Conservation (phyloP, 2,888 invertebrate genomes). For the Kryphioiulus occultus region DNA sequence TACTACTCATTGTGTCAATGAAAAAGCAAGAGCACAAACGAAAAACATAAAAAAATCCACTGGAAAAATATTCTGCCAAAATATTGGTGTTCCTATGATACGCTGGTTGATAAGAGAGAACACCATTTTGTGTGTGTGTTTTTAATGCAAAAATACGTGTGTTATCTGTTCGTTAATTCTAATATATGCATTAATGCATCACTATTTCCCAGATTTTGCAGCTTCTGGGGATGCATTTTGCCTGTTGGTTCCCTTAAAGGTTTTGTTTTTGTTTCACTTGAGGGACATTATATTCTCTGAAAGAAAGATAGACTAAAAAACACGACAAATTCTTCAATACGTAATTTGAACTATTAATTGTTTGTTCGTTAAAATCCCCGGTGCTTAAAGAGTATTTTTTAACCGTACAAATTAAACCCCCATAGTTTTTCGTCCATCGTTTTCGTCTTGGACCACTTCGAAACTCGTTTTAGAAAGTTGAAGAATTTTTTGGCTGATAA, state of each 20-base stretch:
- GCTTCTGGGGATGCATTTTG: conserved; percentile 36
- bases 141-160: conserved; percentile 40
- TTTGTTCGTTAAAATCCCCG: conserved; percentile 19
- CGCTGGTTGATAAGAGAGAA: conserved; percentile 14
- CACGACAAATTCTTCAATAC: conserved; percentile 39
- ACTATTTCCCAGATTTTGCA: conserved; percentile 20
- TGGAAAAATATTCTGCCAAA: neutral
- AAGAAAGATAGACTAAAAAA: conserved; percentile 36
- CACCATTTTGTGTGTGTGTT: conserved; percentile 39
- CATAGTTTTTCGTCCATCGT: neutral
- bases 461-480: neutral
- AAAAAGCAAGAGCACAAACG: neutral
- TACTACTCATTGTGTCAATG: conserved; percentile 39
- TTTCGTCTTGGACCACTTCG: neutral
- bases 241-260: conserved; percentile 38
- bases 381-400: conserved; percentile 21
- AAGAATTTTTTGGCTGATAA: neutral
- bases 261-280: conserved; percentile 40
- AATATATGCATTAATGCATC: neutral
- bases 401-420: neutral
- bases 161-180: conserved; percentile 38
- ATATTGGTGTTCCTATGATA: conserved; percentile 36
- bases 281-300: conserved; percentile 32
- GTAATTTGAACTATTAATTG: conserved; percentile 6
- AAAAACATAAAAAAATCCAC: neutral